phyloP scores from a whole-genome alignment of 2,797 vertebrate species.

The Myripristis jacobus region DNA sequence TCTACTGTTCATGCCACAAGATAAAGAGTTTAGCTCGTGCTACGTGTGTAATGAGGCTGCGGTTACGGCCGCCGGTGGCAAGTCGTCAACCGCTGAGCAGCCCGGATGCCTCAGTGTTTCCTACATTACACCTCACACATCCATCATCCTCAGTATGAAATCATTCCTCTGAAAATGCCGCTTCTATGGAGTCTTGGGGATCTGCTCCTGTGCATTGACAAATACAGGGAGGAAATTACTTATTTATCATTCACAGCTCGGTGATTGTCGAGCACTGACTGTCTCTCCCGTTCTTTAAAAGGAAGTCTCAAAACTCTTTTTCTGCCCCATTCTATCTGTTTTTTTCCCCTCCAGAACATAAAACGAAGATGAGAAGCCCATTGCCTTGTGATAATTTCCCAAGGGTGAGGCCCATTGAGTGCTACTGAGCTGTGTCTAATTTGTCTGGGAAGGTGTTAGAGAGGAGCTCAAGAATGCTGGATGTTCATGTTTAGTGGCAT shows the following conservation, averaged over 20 bases:
- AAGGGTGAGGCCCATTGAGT: conserved; percentile 74
- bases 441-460: conserved; percentile 81
- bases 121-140: conserved; percentile 69
- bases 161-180: conserved; percentile 77
- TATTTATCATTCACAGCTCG: conserved; percentile 79
- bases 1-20: conserved; percentile 65
- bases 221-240: conserved; percentile 77
- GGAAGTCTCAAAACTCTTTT: conserved; percentile 58
- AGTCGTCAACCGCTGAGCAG: conserved; percentile 68
- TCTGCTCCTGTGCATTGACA: conserved; percentile 67
- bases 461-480: conserved; percentile 72
- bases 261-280: conserved; percentile 65
- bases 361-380: conserved; percentile 75
- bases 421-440: conserved; percentile 81
- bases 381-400: conserved; percentile 84
- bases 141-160: conserved; percentile 83
- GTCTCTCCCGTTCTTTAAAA: conserved; percentile 61
- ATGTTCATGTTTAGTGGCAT: conserved; percentile 74
- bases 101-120: conserved; percentile 74
- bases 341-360: conserved; percentile 71
- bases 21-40: conserved; percentile 73
- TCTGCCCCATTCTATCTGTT: conserved; percentile 32
- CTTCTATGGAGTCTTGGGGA: conserved; percentile 74
- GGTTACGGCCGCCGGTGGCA: conserved; percentile 69
- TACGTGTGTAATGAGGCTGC: conserved; percentile 82